Evolutionary conservation across 1,140 invertebrate species (phyloP), one percentile per base, ranked within the genome.

Genomic region (Hyposmocoma kahamanoa): DNA sequence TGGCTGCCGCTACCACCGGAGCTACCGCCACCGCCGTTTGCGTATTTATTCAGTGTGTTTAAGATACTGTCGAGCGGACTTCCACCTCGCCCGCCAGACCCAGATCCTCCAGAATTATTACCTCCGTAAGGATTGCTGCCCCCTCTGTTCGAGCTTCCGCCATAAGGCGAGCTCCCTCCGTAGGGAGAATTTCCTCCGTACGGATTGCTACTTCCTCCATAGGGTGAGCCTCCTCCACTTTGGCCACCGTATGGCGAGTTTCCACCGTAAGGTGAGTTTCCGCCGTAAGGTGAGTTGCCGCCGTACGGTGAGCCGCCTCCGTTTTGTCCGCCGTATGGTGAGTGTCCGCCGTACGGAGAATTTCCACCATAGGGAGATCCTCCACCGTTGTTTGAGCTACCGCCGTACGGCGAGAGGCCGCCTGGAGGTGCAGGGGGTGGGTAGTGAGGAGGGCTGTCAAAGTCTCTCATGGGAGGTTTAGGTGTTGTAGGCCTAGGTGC

Each of bases 361-460:
- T 28, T 62, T 1, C 67, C 62, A 0, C 70, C 70, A 42, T 67
- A 61, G 2, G 59, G 52, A 0, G 63, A 63, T 2, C 53, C 45
- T 0, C 59, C 56, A 1, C 55, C 47, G 19, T 22, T 36, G 26
- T 47, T 46, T 21, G 15, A 42, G 26, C 30, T 56, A 1, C 66
- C 59, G 10, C 67, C 67, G 36, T 68, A 59, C 1, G 63, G 45
- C 5, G 58, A 57, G 19, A 22, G 52, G 21, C 56, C 56, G 3
- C 56, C 48, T 13, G 24, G 39, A 28, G 50, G 83, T 0, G 83
- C 78, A 2, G 70, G 67, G 0, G 85, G 72, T 17, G 79, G 73
- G 48, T 87, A 85, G 50, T 66, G 75, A 8, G 85, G 82, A 0
- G 67, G 47, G 1, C 70, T 72, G 26, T 85, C 78, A 34, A 63